Base-by-base conservation (phyloP, 2,888 invertebrate genomes). In the Helobdella robusta region DNA sequence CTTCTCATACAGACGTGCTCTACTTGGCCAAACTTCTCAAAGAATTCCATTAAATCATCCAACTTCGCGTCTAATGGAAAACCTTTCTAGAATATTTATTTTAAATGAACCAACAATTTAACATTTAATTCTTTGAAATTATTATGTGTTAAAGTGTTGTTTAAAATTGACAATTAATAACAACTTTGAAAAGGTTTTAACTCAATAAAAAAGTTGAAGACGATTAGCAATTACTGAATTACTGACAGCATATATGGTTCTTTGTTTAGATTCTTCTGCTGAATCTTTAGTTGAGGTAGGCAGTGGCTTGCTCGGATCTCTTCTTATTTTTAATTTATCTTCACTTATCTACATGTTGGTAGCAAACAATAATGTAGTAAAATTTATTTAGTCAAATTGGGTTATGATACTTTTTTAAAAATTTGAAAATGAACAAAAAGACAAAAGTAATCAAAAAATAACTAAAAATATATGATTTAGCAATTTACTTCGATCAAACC, bases 281-380 rank as follows among this genome's bases (percentile, higher is more conserved):
- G 88, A 85, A 69, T 90, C 89, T 70, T 89, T 88, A 69, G 88
- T 86, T 76, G 87, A 86, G 74, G 89, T 89, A 0, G 94, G 94
- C 18, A 93, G 75, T 0, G 89, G 88, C 71, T 85, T 82, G 4
- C 86, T 85, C 0, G 85, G 85, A 68, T 83, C 84, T 54, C 93
- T 83, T 20, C 92, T 83, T 52, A 92, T 83, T 78, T 89, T 89
- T 50, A 82, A 84, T 25, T 80, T 82, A 72, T 86, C 86, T 69
- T 87, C 87, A 56, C 84, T 85, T 1, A 87, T 77, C 84, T 87
- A 70, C 11, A 72, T n/a, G n/a, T n/a, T n/a, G n/a, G n/a, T n/a
- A n/a, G n/a, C n/a, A n/a, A n/a, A n/a, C n/a, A n/a, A n/a, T n/a
- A n/a, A n/a, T n/a, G n/a, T n/a, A n/a, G n/a, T n/a, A n/a, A n/a